Evolutionary conservation across 1,140 invertebrate genomes (phyloP).

Genomic region (Apis florea): DNA sequence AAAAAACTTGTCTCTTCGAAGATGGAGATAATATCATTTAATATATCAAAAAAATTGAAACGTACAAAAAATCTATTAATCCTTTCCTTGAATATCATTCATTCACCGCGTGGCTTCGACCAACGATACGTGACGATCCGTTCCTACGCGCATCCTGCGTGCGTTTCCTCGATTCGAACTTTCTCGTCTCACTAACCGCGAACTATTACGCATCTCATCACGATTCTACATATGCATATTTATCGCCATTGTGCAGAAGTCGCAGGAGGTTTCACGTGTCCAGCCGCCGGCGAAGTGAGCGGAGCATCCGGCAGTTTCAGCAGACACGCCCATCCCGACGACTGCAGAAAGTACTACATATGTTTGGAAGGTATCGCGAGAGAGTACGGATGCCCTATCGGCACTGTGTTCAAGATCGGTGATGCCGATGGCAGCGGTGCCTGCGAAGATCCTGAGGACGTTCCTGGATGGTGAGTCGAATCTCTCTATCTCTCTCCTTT

Average conservation of each 20-base stretch:
- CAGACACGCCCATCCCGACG: constrained; percentile 95
- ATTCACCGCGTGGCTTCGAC: constrained; percentile 1
- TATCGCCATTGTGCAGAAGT: constrained; percentile 85
- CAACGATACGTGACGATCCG: constrained; percentile 17
- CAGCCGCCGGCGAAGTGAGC: constrained; percentile 88
- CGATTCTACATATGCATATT: background rate
- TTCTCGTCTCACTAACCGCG: background rate
- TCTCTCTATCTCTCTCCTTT: constrained; percentile 49
- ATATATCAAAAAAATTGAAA: too few relatives aligned
- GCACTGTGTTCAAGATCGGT: constrained; percentile 97
- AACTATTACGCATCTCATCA: constrained; percentile 9
- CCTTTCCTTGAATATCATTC: background rate
- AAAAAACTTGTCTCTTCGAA: too few relatives aligned
- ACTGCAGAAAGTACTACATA: constrained; percentile 97
- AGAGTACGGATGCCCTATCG: constrained; percentile 97
- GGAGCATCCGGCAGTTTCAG: constrained; percentile 93
- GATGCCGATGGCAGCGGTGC: constrained; percentile 92
- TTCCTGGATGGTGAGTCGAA: constrained; percentile 93
- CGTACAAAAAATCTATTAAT: background rate
- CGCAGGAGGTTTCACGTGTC: constrained; percentile 93
- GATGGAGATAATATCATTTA: too few relatives aligned
- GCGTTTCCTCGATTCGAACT: constrained; percentile 3
- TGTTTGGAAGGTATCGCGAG: constrained; percentile 93
- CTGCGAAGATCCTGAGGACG: constrained; percentile 96
- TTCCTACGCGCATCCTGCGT: constrained; percentile 40